Evolutionary conservation across 1,140 invertebrate species (phyloP), one percentile per base, ranked within the genome.

Genomic region (Scaptomyza graminum): DNA sequence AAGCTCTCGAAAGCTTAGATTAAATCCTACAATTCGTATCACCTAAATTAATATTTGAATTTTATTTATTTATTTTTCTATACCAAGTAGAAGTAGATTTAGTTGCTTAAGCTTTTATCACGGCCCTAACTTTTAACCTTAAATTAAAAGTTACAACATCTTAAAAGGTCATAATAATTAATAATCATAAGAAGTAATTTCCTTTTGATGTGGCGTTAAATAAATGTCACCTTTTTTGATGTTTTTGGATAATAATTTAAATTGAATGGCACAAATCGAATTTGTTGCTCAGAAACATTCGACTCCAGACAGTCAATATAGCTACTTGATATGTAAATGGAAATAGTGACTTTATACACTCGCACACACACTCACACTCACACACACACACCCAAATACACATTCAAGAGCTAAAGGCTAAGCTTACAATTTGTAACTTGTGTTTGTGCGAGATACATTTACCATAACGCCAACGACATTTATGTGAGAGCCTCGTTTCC

Each of bases 371-470:
- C 7, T 51, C 31, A 52, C 28, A 13, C 15, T 15, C 37, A 51
- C 9, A 43, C 5, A 41, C 46, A 13, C 37, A 62, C 8, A n/a
- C 25, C 15, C 56, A 22, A 22, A 22, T 1, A 25, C 39, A 62
- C n/a, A 37, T 5, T 13, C 31, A 50, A 6, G 11, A 57, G 39
- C 22, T 43, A 39, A 22, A 15, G 22, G 69, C 41, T 71, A 64
- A 78, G 75, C 77, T 44, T 71, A 73, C 78, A 65, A 81, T 71
- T 80, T 80, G 79, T 82, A 70, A 66, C 55, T 74, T 74, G 79
- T 74, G 70, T 82, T 70, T 69, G 60, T 60, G 62, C 46, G 61
- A 81, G 60, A 83, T 74, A 83, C 63, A 69, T 83, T 79, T 81
- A 55, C 75, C 66, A 82, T 78, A 78, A 62, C 77, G 77, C 79